Percentiles rank a stretch among this genome's conserved stretches.
Evolutionary conservation across 2,888 invertebrate species (phyloP).

Genomic region (Galeopsomyia nigrocyanea): DNA sequence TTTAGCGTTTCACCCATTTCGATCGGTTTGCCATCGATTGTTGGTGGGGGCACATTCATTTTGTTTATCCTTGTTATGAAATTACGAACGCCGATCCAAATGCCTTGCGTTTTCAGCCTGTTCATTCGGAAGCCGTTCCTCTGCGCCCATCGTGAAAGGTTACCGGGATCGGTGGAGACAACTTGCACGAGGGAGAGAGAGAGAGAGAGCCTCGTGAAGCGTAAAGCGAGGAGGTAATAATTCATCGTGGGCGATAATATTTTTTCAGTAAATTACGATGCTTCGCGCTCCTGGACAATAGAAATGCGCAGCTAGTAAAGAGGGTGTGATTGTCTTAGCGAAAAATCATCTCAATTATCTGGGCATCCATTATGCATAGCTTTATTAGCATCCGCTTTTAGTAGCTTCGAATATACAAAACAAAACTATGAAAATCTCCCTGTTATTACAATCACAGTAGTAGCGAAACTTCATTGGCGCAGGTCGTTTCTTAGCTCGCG

Average conservation of each 20-base stretch:
- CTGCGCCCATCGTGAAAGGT: too few species aligned
- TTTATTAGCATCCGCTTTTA: slow-evolving; percentile 26
- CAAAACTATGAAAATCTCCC: slow-evolving; percentile 20
- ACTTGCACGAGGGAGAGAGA: too few species aligned
- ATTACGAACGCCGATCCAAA: neutral
- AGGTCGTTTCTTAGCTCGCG: neutral
- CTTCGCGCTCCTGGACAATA: too few species aligned
- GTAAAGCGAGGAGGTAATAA: too few species aligned
- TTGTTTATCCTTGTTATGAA: neutral
- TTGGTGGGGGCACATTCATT: neutral
- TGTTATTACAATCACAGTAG: slow-evolving; percentile 11
- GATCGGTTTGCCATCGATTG: neutral
- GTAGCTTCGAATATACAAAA: slow-evolving; percentile 21
- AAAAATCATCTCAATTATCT: slow-evolving; percentile 22
- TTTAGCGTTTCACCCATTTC: neutral
- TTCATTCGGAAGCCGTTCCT: slow-evolving; percentile 2
- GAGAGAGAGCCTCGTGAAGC: too few species aligned
- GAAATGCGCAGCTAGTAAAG: too few species aligned
- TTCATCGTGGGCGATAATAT: too few species aligned
- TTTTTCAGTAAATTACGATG: too few species aligned
- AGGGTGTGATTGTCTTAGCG: neutral
- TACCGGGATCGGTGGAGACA: too few species aligned
- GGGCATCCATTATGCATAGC: slow-evolving; percentile 19
- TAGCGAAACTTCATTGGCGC: slow-evolving; percentile 14
- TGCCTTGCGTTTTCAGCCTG: neutral